Evolutionary conservation across 2,113 vertebrate genomes (phyloP).

Genomic region (Leptosomus discolor): DNA sequence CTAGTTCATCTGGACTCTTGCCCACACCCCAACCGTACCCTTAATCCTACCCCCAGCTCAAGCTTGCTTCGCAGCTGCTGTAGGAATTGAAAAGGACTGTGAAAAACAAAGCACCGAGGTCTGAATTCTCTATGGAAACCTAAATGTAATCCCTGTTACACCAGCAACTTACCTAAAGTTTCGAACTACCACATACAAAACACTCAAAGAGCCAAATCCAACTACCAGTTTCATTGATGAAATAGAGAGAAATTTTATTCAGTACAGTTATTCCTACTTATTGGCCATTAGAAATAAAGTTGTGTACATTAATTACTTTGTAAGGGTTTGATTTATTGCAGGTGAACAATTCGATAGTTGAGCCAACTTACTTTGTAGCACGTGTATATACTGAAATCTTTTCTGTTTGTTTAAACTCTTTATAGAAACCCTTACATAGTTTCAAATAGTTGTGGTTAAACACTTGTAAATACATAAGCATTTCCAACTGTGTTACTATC

Average conservation of each 20-base stretch:
- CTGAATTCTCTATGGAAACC: constrained; percentile 30
- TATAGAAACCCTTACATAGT: constrained; percentile 8
- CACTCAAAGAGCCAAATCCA: neutral
- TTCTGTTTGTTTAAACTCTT: constrained; percentile 38
- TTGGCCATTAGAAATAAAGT: neutral
- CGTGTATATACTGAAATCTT: neutral
- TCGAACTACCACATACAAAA: neutral
- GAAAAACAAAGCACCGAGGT: neutral
- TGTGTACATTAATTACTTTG: neutral
- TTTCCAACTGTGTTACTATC: neutral
- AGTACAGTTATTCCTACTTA: neutral
- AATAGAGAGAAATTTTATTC: neutral
- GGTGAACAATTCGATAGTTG: neutral
- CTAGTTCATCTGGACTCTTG: neutral
- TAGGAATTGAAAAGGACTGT: neutral
- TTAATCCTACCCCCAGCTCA: neutral
- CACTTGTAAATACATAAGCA: neutral
- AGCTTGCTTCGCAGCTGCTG: neutral
- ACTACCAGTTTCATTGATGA: neutral
- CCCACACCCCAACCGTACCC: neutral
- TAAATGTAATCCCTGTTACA: neutral
- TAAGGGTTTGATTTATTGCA: constrained; percentile 32
- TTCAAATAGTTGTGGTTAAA: constrained; percentile 19
- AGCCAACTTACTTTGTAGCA: neutral
- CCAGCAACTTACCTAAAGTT: neutral